These are phyloP conservation scores for Argentina silus DNA, from an alignment of 2,797 vertebrate genomes.

Conservation along the genomic window DNA sequence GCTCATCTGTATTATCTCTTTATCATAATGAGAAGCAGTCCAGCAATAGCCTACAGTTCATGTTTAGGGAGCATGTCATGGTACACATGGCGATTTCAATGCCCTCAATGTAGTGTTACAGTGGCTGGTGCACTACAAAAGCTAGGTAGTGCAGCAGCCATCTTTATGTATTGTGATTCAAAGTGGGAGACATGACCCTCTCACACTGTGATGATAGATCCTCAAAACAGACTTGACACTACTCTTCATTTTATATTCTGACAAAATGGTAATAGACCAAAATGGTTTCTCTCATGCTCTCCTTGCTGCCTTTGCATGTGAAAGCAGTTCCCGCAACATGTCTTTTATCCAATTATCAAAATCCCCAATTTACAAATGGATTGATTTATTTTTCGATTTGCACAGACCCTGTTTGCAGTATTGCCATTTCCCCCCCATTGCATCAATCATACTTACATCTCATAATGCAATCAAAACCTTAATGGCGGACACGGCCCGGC, in stretches of 20 bases:
- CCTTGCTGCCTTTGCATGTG: neutral
- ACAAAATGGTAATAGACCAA: constrained; percentile 6
- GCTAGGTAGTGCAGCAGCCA: constrained; percentile 4
- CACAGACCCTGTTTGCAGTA: constrained; percentile 52
- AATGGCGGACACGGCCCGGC: constrained; percentile 69
- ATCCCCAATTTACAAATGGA: constrained; percentile 49
- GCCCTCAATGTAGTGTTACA: constrained; percentile 17
- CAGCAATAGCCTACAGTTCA: neutral
- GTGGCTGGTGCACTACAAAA: too few relatives aligned
- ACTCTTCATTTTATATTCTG: neutral
- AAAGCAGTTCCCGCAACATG: constrained; percentile 15
- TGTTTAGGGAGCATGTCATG: neutral
- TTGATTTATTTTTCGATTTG: constrained; percentile 46
- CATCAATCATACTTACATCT: constrained; percentile 79
- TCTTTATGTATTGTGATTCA: constrained; percentile 46
- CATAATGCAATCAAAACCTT: constrained; percentile 77
- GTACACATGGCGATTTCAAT: constrained; percentile 2
- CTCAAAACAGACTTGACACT: constrained; percentile 4
- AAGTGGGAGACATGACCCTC: constrained; percentile 25
- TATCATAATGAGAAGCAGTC: neutral
- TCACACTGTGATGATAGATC: constrained; percentile 28
- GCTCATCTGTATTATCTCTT: constrained; percentile 48
- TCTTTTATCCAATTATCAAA: constrained; percentile 47
- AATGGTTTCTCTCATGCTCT: neutral
- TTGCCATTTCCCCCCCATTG: constrained; percentile 52